Evolutionary conservation across 1,140 invertebrate genomes (phyloP), one percentile per base, ranked within the genome.

Genomic region (Dreissena rostriformis): DNA sequence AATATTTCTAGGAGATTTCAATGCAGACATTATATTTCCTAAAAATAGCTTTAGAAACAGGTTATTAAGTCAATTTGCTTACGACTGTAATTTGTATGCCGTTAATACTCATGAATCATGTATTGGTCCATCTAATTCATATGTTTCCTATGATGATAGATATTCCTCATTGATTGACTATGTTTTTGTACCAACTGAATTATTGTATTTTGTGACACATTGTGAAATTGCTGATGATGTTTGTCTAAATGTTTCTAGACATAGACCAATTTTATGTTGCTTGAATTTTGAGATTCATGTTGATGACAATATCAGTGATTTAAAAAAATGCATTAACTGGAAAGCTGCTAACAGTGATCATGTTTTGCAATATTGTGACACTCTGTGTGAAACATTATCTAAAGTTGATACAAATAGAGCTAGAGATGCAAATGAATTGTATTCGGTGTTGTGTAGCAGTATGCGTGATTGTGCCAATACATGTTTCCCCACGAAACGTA

Each of bases 231-330:
- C 67, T 28, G 26, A 28, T 68, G 67, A 68, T 26, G 61, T 26
- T 28, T 68, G 67, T 68, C 26, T 68, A 22, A 68, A 68, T 28
- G 29, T 68, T 68, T 68, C 29, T 22, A 68, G 67, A 68, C 67
- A 68, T 39, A 68, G 67, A 39, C 67, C 67, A 22, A 28, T 68
- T 22, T 68, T 68, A 28, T 68, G 67, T 68, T 68, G 67, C 26
- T 22, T 68, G 29, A 68, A 68, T 15, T 22, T 63, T 63, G 19
- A n/a, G 24, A 63, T 39, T 39, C 4, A 39, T 63, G 19, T 26
- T 63, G 19, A 26, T 63, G 19, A 26, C 19, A 26, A 63, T 22
- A 22, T 63, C 61, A 63, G 61, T 26, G 24, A 63, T 63, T 26
- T 22, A 5, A 63, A 63, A 63, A 63, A 63, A 22, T 63, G 61